phyloP scores from a whole-genome alignment of 2,113 vertebrate genomes.

The Brachypodius melanocephalos region DNA sequence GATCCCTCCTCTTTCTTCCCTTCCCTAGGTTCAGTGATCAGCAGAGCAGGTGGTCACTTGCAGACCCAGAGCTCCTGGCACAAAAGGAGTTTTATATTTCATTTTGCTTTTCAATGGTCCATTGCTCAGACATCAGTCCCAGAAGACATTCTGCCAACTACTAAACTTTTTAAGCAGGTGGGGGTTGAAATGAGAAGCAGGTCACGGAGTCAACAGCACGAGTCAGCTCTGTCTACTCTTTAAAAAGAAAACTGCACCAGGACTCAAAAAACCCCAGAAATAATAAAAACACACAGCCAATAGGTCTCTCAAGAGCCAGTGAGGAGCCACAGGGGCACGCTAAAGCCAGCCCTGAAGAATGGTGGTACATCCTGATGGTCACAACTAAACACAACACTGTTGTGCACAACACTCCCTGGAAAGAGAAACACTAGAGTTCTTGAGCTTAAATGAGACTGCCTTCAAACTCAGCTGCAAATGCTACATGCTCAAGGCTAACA shows the following conservation, averaged over 20 bases:
- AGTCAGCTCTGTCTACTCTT: not conserved
- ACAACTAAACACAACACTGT: not conserved
- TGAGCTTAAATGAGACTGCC: not conserved
- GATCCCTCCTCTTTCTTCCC: not conserved
- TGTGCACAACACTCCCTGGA: not conserved
- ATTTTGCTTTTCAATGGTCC: constrained; percentile 34
- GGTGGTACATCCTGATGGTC: not conserved
- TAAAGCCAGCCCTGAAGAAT: not conserved
- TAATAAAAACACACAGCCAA: constrained; percentile 20
- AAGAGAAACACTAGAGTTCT: not conserved
- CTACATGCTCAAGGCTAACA: not conserved
- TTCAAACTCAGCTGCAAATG: not conserved
- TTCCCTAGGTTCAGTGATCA: not conserved
- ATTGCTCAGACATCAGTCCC: not conserved
- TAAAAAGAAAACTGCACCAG: constrained; percentile 17
- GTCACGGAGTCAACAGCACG: constrained; percentile 26
- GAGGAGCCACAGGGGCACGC: not conserved
- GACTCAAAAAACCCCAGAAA: constrained; percentile 13
- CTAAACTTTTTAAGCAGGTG: constrained; percentile 43
- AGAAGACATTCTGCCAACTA: constrained; percentile 7
- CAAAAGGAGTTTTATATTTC: not conserved
- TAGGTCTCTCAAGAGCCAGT: not conserved
- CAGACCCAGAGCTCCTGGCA: not conserved
- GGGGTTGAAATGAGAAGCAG: constrained; percentile 22
- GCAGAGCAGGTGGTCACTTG: not conserved